phyloP scores from a whole-genome alignment of 2,888 invertebrate genomes.

The Hypomecis punctinalis region DNA sequence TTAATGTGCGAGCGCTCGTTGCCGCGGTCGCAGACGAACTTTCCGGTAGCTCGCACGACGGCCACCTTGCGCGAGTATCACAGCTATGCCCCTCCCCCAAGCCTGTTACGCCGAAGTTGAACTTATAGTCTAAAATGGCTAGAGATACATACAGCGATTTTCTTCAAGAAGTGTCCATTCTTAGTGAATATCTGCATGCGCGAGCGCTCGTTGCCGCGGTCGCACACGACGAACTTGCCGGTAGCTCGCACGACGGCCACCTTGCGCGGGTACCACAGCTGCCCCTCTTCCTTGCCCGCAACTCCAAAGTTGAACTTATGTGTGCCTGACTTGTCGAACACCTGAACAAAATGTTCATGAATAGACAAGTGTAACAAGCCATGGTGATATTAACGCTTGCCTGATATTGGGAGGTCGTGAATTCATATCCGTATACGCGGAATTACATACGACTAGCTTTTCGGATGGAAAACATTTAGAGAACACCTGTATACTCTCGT shows the following conservation, averaged over 20 bases:
- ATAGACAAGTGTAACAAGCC: no score
- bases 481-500: no score
- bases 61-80: conserved; percentile 99
- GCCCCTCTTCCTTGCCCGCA: conserved; percentile 97
- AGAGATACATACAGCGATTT: conserved; percentile 88
- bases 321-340: conserved; percentile 97
- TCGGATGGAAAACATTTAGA: no score
- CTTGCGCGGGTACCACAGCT: conserved; percentile 98
- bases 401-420: no score
- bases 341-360: conserved; percentile 74
- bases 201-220: conserved; percentile 97
- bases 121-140: conserved; percentile 79
- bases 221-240: conserved; percentile 98
- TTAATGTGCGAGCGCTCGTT: conserved; percentile 99
- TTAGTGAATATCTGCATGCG: conserved; percentile 99
- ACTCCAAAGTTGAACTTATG: conserved; percentile 98
- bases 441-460: no score
- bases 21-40: conserved; percentile 98
- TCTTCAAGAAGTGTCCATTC: conserved; percentile 97
- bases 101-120: conserved; percentile 97
- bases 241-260: conserved; percentile 95
- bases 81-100: conserved; percentile 97
- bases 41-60: conserved; percentile 93
- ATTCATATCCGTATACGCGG: no score
- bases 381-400: no score